Percentiles rank a stretch among this genome's conserved stretches.
Conservation (phyloP, 2,797 vertebrate species). For the Acipenser oxyrinchus region DNA sequence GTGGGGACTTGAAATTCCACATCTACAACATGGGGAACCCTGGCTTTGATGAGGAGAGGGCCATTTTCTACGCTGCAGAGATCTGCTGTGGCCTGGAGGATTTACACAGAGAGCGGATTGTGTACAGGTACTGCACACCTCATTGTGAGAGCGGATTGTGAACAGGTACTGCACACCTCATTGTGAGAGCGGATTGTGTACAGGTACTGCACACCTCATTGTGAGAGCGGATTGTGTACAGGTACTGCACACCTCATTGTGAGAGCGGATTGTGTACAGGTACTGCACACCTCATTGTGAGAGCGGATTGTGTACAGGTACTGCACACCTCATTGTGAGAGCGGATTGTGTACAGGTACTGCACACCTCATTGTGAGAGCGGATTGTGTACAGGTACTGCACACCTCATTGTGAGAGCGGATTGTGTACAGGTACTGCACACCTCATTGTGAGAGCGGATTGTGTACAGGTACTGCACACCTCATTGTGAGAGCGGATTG, state of each 20-base stretch:
- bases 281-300: conserved; percentile 32
- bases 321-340: conserved; percentile 38
- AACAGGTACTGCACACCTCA: conserved; percentile 64
- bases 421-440: conserved; percentile 80
- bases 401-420: conserved; percentile 49
- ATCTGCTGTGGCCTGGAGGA: conserved; percentile 86
- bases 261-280: conserved; percentile 87
- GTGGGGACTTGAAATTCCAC: conserved; percentile 88
- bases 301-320: conserved; percentile 90
- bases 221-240: conserved; percentile 83
- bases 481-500: conserved; percentile 66
- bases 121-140: conserved; percentile 68
- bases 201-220: conserved; percentile 53
- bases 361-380: conserved; percentile 41
- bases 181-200: conserved; percentile 78
- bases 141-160: conserved; percentile 70
- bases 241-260: conserved; percentile 46
- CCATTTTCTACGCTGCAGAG: conserved; percentile 89
- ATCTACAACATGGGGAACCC: conserved; percentile 87
- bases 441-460: conserved; percentile 61
- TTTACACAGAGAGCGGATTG: conserved; percentile 81
- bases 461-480: conserved; percentile 72
- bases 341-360: conserved; percentile 85
- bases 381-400: conserved; percentile 83
- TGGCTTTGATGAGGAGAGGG: conserved; percentile 82